Evolutionary conservation across 2,797 vertebrate genomes (phyloP).

Genomic region (Anguilla marmorata): DNA sequence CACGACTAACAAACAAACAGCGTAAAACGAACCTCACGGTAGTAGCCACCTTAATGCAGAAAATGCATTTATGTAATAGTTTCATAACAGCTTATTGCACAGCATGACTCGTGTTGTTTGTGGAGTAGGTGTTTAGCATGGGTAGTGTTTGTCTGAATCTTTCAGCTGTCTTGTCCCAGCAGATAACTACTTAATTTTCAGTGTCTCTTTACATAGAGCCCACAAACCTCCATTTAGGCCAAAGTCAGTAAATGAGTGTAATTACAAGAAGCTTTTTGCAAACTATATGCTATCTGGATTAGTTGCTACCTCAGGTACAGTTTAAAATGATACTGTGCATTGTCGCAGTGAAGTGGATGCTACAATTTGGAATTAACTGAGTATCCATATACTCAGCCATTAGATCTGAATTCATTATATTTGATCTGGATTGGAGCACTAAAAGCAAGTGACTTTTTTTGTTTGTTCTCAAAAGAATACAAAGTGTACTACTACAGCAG

Average conservation of each 20-base stretch:
- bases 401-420: background rate
- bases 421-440: background rate
- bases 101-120: background rate
- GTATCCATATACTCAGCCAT: background rate
- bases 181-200: background rate
- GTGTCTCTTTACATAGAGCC: background rate
- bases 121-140: background rate
- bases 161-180: background rate
- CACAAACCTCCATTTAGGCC: background rate
- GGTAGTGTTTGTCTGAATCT: background rate
- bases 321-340: background rate
- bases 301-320: background rate
- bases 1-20: background rate
- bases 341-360: background rate
- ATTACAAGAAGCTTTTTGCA: background rate
- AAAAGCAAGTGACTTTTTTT: background rate
- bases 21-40: background rate
- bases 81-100: background rate
- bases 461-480: background rate
- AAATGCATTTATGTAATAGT: constrained; percentile 6
- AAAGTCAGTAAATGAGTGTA: background rate
- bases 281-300: background rate
- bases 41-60: background rate
- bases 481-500: background rate
- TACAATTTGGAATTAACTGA: background rate